Evolutionary conservation across 2,888 invertebrate species (phyloP).

Genomic region (Tiliacea citrago): DNA sequence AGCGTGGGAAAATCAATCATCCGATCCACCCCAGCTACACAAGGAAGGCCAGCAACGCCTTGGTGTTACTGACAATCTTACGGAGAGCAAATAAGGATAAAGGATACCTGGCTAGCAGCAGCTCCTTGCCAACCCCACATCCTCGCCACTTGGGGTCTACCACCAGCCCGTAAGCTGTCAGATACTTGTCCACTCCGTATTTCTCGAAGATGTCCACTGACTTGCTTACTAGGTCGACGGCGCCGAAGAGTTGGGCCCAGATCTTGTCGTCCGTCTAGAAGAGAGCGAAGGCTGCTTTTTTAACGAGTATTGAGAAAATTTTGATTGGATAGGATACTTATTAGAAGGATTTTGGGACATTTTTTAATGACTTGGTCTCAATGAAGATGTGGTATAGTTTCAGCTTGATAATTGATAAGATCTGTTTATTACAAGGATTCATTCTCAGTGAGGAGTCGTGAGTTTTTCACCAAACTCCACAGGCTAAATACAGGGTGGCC

Average conservation of each 20-base stretch:
- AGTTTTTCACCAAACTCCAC: too few species aligned
- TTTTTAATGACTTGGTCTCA: background rate
- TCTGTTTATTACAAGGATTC: too few species aligned
- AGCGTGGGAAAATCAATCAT: too few species aligned
- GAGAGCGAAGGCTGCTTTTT: background rate
- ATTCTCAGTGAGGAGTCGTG: too few species aligned
- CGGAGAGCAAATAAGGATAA: too few species aligned
- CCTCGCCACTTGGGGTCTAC: slow-evolving; percentile 86
- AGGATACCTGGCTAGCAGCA: slow-evolving; percentile 83
- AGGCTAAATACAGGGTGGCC: too few species aligned
- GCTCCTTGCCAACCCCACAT: slow-evolving; percentile 82
- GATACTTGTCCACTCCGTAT: slow-evolving; percentile 82
- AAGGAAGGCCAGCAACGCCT: too few species aligned
- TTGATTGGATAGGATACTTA: background rate
- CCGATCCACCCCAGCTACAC: too few species aligned
- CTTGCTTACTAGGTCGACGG: slow-evolving; percentile 83
- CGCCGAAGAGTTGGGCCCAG: slow-evolving; percentile 85
- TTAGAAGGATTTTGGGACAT: background rate
- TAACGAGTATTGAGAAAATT: background rate
- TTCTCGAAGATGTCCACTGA: slow-evolving; percentile 81
- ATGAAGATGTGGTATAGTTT: too few species aligned
- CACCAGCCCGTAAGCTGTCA: slow-evolving; percentile 87
- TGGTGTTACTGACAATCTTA: too few species aligned
- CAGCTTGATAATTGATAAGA: too few species aligned
- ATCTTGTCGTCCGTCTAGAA: slow-evolving; percentile 82